phyloP scores from a whole-genome alignment of 1,140 invertebrate species.

The Brachionus paranguensis region DNA sequence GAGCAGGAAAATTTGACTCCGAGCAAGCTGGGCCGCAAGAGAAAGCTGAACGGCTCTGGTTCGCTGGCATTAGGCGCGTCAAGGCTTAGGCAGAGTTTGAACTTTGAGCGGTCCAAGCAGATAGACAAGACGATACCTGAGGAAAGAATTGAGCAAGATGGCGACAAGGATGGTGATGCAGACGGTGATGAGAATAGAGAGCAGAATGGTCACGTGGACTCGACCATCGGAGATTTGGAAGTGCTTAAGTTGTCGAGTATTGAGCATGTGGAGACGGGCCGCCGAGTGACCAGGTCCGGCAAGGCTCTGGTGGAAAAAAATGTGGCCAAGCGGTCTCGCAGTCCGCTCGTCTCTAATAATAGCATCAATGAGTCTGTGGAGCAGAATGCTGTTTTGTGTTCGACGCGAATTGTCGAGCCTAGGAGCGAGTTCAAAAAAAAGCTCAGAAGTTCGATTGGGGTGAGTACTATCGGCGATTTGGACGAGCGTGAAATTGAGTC shows the following conservation, averaged over 20 bases:
- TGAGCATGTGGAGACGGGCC: background rate
- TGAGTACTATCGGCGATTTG: background rate
- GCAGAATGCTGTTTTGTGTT: background rate
- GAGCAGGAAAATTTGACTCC: conserved; percentile 28
- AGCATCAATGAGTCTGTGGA: conserved; percentile 12
- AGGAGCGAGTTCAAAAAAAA: background rate
- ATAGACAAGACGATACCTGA: background rate
- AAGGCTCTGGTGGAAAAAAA: conserved; percentile 11
- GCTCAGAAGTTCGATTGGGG: background rate
- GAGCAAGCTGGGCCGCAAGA: background rate
- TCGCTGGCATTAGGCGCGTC: background rate
- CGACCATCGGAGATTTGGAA: background rate
- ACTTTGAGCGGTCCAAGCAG: background rate
- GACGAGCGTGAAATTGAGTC: conserved; percentile 2
- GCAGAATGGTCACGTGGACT: conserved; percentile 1
- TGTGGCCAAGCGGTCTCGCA: background rate
- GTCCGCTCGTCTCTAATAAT: conserved; percentile 30
- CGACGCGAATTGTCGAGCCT: conserved; percentile 22
- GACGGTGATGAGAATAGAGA: conserved; percentile 20
- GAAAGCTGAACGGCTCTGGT: background rate
- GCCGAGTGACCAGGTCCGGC: background rate
- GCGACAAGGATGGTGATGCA: background rate
- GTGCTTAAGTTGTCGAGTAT: conserved; percentile 6
- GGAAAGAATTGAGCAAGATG: background rate
- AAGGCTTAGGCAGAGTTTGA: background rate